phyloP scores from a whole-genome alignment of 1,140 invertebrate genomes.

The Hyles euphorbiae region DNA sequence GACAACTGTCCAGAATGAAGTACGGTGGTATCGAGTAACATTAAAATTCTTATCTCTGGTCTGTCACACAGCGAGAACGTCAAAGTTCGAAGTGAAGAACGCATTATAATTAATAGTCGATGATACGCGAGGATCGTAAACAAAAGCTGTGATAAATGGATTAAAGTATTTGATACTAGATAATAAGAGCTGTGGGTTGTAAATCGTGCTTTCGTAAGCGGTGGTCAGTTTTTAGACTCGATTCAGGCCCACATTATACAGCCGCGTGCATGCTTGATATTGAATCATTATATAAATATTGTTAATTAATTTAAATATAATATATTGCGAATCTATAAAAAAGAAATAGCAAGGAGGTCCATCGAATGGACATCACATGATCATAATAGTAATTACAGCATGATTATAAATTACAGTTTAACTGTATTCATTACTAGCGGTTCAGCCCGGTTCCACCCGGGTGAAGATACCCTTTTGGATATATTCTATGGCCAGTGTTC shows the following conservation, averaged over 20 bases:
- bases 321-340: too few species aligned
- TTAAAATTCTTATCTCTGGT: slow-evolving; percentile 73
- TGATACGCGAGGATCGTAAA: slow-evolving; percentile 72
- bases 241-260: slow-evolving; percentile 19
- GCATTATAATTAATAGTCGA: slow-evolving; percentile 74
- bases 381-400: too few species aligned
- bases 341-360: too few species aligned
- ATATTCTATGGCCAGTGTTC: too few species aligned
- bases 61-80: slow-evolving; percentile 72
- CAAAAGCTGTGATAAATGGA: slow-evolving; percentile 74
- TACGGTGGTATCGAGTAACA: slow-evolving; percentile 63
- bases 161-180: slow-evolving; percentile 65
- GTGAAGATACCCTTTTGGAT: too few species aligned
- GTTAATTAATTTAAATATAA: too few species aligned
- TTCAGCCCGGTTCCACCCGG: too few species aligned
- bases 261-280: too few species aligned
- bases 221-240: slow-evolving; percentile 34
- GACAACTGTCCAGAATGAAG: slow-evolving; percentile 21
- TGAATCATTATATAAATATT: too few species aligned
- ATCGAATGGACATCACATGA: too few species aligned
- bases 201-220: slow-evolving; percentile 65
- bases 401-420: too few species aligned
- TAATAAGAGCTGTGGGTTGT: slow-evolving; percentile 63
- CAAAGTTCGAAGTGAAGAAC: slow-evolving; percentile 73
- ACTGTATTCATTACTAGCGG: too few species aligned